Evolutionary conservation across 2,888 invertebrate species (phyloP).

Genomic region (Xanthia icteritia): DNA sequence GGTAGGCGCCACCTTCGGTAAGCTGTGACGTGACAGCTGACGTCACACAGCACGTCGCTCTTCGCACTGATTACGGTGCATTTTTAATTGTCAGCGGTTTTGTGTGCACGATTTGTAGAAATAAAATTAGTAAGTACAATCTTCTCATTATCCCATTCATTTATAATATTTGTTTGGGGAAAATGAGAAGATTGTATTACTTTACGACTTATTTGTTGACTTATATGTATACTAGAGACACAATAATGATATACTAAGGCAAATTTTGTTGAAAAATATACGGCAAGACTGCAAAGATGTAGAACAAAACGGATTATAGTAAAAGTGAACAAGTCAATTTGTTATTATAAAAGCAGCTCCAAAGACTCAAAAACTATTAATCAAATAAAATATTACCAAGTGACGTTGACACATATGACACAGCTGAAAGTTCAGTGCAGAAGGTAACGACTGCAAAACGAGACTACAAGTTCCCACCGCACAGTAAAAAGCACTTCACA

Average conservation of each 20-base stretch:
- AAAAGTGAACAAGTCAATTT: not conserved
- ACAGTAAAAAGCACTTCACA: slow-evolving; percentile 72
- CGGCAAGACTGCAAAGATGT: not conserved
- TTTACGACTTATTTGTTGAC: not conserved
- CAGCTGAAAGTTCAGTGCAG: slow-evolving; percentile 12
- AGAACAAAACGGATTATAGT: not conserved
- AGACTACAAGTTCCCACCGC: slow-evolving; percentile 36
- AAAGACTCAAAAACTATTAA: not conserved
- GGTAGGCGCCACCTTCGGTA: slow-evolving; percentile 22
- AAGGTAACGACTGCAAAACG: slow-evolving; percentile 40
- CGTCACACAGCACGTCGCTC: slow-evolving; percentile 22
- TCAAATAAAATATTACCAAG: not conserved
- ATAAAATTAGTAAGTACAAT: not conserved
- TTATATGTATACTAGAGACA: not conserved
- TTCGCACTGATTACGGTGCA: slow-evolving; percentile 44
- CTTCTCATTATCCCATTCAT: too few species aligned
- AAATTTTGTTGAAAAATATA: not conserved
- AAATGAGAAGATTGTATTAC: not conserved
- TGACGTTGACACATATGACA: slow-evolving; percentile 15
- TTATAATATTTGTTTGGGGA: not conserved
- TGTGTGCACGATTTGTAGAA: not conserved
- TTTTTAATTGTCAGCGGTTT: slow-evolving; percentile 31
- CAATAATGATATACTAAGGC: too few species aligned
- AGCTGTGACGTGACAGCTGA: slow-evolving; percentile 43
- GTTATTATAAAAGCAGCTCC: not conserved